These are phyloP conservation scores for Aphidius ervi DNA, from an alignment of 1,140 invertebrate genomes.

Conservation along the genomic window DNA sequence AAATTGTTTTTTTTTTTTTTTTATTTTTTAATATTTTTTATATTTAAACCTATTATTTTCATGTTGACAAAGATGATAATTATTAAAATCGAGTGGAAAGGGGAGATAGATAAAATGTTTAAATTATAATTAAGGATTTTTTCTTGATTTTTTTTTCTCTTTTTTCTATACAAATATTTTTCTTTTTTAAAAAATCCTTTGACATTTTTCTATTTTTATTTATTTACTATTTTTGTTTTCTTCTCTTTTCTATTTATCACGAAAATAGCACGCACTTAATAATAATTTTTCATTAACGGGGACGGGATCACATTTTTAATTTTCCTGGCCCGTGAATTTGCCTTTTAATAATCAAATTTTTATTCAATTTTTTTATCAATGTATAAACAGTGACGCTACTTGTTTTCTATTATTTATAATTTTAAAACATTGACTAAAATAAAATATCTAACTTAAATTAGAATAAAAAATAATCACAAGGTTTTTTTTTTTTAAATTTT, in stretches of 20 bases:
- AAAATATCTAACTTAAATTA: too few species aligned
- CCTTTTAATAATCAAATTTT: conserved; percentile 10
- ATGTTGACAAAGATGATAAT: conserved; percentile 10
- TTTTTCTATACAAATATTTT: conserved; percentile 4
- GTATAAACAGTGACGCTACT: too few species aligned
- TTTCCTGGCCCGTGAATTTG: not conserved
- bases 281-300: conserved; percentile 21
- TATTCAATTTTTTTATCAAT: not conserved
- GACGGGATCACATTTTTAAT: conserved; percentile 13
- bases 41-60: conserved; percentile 7
- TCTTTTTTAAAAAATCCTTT: conserved; percentile 12
- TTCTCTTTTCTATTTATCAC: not conserved
- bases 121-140: conserved; percentile 7
- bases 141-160: not conserved
- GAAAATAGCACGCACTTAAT: conserved; percentile 24
- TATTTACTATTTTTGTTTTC: conserved; percentile 6
- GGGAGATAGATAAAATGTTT: too few species aligned
- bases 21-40: conserved; percentile 2
- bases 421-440: too few species aligned
- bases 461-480: too few species aligned
- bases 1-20: conserved; percentile 8
- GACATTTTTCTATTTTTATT: not conserved
- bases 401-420: too few species aligned
- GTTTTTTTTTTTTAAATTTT: too few species aligned
- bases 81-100: not conserved